Percentiles rank a stretch among this genome's conserved stretches.
Conservation (phyloP, 2,797 vertebrate species). For the Malurus leucopterus region DNA sequence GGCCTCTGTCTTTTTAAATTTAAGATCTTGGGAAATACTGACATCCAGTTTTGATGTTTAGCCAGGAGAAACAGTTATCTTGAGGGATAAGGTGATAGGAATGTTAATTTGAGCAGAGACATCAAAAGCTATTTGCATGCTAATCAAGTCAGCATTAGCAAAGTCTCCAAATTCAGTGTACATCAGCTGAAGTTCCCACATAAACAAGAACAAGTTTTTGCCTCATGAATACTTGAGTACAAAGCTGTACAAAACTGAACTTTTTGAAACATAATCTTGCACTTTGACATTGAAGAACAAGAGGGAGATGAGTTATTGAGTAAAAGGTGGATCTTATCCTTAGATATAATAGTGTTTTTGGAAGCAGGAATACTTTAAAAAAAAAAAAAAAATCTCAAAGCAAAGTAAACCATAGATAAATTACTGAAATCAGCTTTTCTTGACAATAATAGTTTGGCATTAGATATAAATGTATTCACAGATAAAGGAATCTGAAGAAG, state of each 20-base stretch:
- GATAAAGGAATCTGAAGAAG: neutral
- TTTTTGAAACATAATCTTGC: neutral
- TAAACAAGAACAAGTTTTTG: neutral
- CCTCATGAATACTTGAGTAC: neutral
- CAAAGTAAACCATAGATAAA: neutral
- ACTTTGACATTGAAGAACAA: neutral
- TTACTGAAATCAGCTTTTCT: neutral
- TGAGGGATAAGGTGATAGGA: slow-evolving; percentile 21
- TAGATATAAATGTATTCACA: neutral
- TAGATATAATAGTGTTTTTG: neutral
- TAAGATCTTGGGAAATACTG: neutral
- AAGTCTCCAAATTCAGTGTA: neutral
- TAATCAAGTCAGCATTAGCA: slow-evolving; percentile 15
- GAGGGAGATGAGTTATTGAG: neutral
- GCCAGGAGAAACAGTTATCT: slow-evolving; percentile 4
- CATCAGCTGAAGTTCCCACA: neutral
- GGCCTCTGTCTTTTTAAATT: slow-evolving; percentile 29
- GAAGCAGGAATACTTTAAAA: neutral
- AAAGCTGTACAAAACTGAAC: neutral
- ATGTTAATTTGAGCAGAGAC: slow-evolving; percentile 20
- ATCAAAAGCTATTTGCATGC: slow-evolving; percentile 21
- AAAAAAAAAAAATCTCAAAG: neutral
- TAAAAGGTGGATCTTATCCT: neutral
- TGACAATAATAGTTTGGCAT: neutral
- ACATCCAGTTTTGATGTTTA: slow-evolving; percentile 31